phyloP scores from a whole-genome alignment of 2,113 vertebrate genomes.

The Seriola quinqueradiata region DNA sequence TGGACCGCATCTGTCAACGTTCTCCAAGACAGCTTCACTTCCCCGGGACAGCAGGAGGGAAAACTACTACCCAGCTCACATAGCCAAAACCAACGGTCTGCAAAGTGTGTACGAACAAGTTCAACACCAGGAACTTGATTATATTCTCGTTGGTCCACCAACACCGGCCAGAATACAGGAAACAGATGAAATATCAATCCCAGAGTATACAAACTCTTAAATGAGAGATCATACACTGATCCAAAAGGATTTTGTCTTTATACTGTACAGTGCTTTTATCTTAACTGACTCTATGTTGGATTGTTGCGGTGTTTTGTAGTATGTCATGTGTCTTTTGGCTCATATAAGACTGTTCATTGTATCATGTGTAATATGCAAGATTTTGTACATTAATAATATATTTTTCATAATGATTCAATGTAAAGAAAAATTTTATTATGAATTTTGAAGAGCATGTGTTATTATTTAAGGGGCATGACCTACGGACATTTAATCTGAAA shows the following conservation, averaged over 20 bases:
- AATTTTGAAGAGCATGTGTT: constrained; percentile 82
- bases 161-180: constrained; percentile 92
- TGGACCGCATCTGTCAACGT: constrained; percentile 87
- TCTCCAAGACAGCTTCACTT: constrained; percentile 93
- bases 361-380: constrained; percentile 84
- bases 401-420: constrained; percentile 84
- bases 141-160: constrained; percentile 90
- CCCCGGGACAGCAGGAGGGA: constrained; percentile 92
- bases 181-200: constrained; percentile 91
- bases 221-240: constrained; percentile 51
- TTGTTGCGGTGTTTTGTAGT: constrained; percentile 78
- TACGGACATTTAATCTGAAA: constrained; percentile 49
- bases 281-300: constrained; percentile 69
- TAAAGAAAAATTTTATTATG: constrained; percentile 81
- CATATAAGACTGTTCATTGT: constrained; percentile 83
- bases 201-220: constrained; percentile 90
- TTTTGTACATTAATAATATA: constrained; percentile 87
- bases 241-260: constrained; percentile 47
- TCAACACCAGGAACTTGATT: constrained; percentile 93
- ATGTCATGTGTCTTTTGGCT: constrained; percentile 73
- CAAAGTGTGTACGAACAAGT: constrained; percentile 96
- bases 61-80: constrained; percentile 91
- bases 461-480: constrained; percentile 80
- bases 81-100: constrained; percentile 91
- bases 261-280: constrained; percentile 74